Evolutionary conservation across 2,797 vertebrate genomes (phyloP), one percentile per base, ranked within the genome.

Genomic region (Kryptolebias ocellatus): DNA sequence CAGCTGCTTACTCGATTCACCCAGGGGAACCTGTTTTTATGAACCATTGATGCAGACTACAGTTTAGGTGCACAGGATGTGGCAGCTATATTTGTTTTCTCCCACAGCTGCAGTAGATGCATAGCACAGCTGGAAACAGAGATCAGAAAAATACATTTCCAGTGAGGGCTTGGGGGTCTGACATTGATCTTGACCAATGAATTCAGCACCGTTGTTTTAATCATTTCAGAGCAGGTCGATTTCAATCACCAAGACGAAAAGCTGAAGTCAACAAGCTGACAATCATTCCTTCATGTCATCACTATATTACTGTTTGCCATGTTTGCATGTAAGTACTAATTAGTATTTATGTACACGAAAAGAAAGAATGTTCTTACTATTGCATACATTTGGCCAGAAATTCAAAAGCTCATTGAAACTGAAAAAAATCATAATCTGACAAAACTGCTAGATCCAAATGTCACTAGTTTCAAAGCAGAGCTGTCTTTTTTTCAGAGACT

Each of bases 21-120:
- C 63, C 31, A 16, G 34, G 62, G 62, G 53, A n/a, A 31, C 47
- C 53, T 67, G 39, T 69, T 76, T 62, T 54, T 44, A 50, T 60
- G 45, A 67, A 28, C 37, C 46, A 29, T 6, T 18, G 60, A 64
- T 65, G 71, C 67, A 34, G 51, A 53, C 42, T 49, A 6, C 46
- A 0, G 55, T 60, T 0, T 18, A 24, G 61, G 15, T 11, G 37
- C 54, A 24, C 58, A 45, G 51, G 54, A 24, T 31, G 59, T 29
- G 37, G 50, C 4, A 24, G 28, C 54, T 52, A 1, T 56, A 39
- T 66, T 75, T 56, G 66, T 46, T 60, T 39, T 52, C 53, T 64
- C 47, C 49, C 20, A 27, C n/a, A 0, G 67, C 28, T 63, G 16
- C 39, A 60, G 66, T 31, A 28, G 44, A 44, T 58, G 8, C 53